Evolutionary conservation across 2,113 vertebrate species (phyloP), one percentile per base, ranked within the genome.

Genomic region (Nothobranchius kuhntae): DNA sequence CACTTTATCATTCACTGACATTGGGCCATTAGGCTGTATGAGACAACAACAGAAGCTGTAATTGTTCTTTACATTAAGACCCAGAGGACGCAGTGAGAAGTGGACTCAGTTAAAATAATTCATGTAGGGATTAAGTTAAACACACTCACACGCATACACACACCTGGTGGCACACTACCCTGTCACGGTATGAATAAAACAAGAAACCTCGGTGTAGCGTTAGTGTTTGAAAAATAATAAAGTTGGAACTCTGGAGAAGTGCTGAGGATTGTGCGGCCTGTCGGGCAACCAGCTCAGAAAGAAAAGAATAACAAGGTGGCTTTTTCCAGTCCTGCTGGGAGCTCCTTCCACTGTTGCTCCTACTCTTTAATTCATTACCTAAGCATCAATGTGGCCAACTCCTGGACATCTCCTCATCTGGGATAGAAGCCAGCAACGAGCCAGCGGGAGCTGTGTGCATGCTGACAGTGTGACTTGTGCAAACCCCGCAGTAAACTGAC

Each of bases 141-240:
- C 44, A 45, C 44, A 45, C 44, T 13, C 44, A 12, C 42, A 44
- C 42, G 7, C 36, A 38, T 7, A 40, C 58, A 51, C 57, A 36
- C 36, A 40, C 47, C 60, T 78, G 65, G 61, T 13, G 13, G 44
- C 73, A 53, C 12, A 48, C 58, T 72, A 67, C 59, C 73, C 61
- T 78, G 79, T 72, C 74, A 82, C 9, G 45, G 62, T 68, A 61
- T 75, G 57, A 51, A 77, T 24, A 15, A 54, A 72, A 80, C 80
- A 77, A 81, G 79, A 82, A 61, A 51, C 61, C 73, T 46, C 64
- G 61, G 47, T 62, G 78, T 78, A 77, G 58, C 61, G 65, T 51
- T 21, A 86, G 59, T 83, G 83, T 75, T 85, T 84, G 73, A 76
- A 60, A 81, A 44, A 78, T 58, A 74, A 74, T 67, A 69, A 68